Evolutionary conservation across 2,797 vertebrate species (phyloP).

Genomic region (Sciurus carolinensis): DNA sequence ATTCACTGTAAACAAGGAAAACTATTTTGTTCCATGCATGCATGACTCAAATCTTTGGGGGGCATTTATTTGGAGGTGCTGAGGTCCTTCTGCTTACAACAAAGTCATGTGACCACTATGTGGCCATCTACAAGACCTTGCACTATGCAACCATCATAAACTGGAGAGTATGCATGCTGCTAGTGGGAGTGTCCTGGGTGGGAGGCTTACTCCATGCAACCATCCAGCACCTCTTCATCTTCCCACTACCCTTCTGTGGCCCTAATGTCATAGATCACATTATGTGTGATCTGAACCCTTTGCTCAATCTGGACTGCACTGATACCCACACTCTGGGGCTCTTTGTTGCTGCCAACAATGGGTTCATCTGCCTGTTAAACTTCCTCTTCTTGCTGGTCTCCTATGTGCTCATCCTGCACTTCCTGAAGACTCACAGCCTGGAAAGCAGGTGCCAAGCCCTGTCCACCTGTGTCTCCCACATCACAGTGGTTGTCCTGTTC

Average conservation of each 20-base stretch:
- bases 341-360: constrained; percentile 43
- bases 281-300: neutral
- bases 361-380: constrained; percentile 62
- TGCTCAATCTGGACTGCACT: neutral
- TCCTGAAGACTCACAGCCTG: neutral
- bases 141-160: constrained; percentile 73
- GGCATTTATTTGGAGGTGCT: constrained; percentile 68
- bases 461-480: constrained; percentile 14
- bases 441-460: neutral
- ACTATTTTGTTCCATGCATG: constrained; percentile 68
- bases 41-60: constrained; percentile 65
- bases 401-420: neutral
- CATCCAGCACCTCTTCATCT: constrained; percentile 58
- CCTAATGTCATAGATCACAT: constrained; percentile 29
- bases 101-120: constrained; percentile 57
- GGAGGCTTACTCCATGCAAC: constrained; percentile 31
- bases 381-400: constrained; percentile 51
- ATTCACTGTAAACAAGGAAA: constrained; percentile 69
- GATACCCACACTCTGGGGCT: neutral
- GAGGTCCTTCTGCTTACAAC: constrained; percentile 72
- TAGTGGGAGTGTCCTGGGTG: constrained; percentile 12
- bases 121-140: constrained; percentile 67
- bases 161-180: accelerated
- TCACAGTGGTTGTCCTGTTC: constrained; percentile 69
- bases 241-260: neutral